phyloP scores from a whole-genome alignment of 2,888 invertebrate genomes.

The Thyatira batis region DNA sequence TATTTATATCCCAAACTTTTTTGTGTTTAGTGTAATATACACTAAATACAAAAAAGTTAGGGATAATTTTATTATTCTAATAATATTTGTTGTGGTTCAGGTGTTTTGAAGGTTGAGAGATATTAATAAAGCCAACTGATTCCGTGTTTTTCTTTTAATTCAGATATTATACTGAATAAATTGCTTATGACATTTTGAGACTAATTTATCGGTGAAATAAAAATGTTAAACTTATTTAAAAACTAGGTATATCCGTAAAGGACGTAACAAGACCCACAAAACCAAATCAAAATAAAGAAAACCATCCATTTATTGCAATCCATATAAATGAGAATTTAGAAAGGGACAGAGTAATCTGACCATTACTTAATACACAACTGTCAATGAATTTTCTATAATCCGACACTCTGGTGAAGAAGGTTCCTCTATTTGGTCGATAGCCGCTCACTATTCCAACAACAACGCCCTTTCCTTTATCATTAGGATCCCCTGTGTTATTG shows the following conservation, averaged over 20 bases:
- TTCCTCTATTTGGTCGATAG: slow-evolving; percentile 3
- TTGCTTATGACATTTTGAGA: too few species aligned
- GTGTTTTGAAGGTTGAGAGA: too few species aligned
- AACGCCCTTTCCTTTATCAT: slow-evolving; percentile 13
- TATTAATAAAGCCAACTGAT: too few species aligned
- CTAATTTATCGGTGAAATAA: too few species aligned
- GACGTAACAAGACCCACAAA: slow-evolving; percentile 21
- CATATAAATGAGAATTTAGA: slow-evolving; percentile 6
- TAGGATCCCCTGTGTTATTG: slow-evolving; percentile 18
- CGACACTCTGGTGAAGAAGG: slow-evolving; percentile 46
- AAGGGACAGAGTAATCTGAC: too few species aligned
- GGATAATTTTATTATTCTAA: too few species aligned
- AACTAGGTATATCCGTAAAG: slow-evolving; percentile 5
- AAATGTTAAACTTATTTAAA: too few species aligned
- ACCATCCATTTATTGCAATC: slow-evolving; percentile 30
- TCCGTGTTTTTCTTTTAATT: too few species aligned
- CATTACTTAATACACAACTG: not conserved
- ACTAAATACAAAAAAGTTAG: too few species aligned
- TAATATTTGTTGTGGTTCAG: too few species aligned
- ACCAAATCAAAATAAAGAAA: slow-evolving; percentile 46
- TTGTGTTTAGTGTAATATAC: too few species aligned
- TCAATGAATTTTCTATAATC: slow-evolving; percentile 16
- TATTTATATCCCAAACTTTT: not conserved
- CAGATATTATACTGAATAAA: too few species aligned
- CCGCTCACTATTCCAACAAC: slow-evolving; percentile 33